A percentile compares a stretch with the other conserved stretches of the same genome.
Evolutionary conservation across 2,888 invertebrate species (phyloP).

Genomic region (Cheilosia scutellata): DNA sequence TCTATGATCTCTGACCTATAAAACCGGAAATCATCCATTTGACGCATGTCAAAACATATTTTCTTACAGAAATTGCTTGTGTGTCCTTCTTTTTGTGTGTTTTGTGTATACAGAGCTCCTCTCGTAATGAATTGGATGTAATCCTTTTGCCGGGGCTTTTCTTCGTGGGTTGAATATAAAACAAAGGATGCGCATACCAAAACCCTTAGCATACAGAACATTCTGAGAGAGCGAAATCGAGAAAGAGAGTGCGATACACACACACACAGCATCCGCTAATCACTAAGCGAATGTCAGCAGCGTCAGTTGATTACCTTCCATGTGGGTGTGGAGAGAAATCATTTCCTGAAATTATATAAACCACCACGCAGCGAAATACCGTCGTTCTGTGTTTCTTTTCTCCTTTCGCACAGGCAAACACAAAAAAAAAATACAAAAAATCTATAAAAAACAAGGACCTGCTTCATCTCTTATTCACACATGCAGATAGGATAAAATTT

Average conservation of each 20-base stretch:
- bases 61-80: slow-evolving; percentile 44
- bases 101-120: slow-evolving; percentile 1
- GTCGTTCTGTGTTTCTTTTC: slow-evolving; percentile 8
- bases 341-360: slow-evolving; percentile 68
- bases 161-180: slow-evolving; percentile 44
- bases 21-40: slow-evolving; percentile 61
- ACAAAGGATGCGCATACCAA: slow-evolving; percentile 66
- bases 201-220: slow-evolving; percentile 14
- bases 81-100: slow-evolving; percentile 29
- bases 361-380: slow-evolving; percentile 25
- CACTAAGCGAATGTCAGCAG: slow-evolving; percentile 61
- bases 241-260: slow-evolving; percentile 5
- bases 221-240: slow-evolving; percentile 30
- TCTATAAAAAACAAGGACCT: slow-evolving; percentile 41
- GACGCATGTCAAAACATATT: slow-evolving; percentile 75
- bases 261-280: slow-evolving; percentile 66
- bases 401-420: not conserved
- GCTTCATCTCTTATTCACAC: slow-evolving; percentile 65
- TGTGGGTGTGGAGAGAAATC: slow-evolving; percentile 68
- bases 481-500: slow-evolving; percentile 60
- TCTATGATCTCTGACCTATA: slow-evolving; percentile 69
- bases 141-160: slow-evolving; percentile 59
- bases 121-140: slow-evolving; percentile 63
- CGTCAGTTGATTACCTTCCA: slow-evolving; percentile 60
- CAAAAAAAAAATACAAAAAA: slow-evolving; percentile 24